Base-by-base conservation (phyloP, 2,797 vertebrate genomes). In the Protosalanx chinensis region DNA sequence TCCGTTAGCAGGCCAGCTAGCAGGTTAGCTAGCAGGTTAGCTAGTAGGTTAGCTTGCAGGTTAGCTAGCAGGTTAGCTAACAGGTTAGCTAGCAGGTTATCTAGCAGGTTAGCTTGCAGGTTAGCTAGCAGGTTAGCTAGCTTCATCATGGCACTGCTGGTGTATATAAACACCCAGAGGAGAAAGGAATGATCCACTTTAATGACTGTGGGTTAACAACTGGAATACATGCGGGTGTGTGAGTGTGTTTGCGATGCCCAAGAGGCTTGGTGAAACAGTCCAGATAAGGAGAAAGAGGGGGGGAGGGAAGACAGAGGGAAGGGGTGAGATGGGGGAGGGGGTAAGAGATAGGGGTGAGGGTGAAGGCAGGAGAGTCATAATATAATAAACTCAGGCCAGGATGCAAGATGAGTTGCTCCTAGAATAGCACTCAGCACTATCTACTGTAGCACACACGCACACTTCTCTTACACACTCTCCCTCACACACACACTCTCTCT, bases 391-490 rank as follows among this genome's bases (percentile, higher is more conserved):
- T 91, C 89, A 90, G 88, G 85, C 78, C 85, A 85, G 85, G 89
- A 92, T 91, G 88, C 80, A 82, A 83, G 6, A 57, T 78, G 77
- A 80, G 81, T 78, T 76, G 23, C 72, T 83, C 90, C 86, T 82
- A 89, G 87, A 92, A 91, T 91, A 92, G 89, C 88, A 4, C 27
- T 73, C 70, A 82, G 76, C 66, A 74, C 74, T 68, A 81, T 84
- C 82, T 82, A 71, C 79, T 70, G 15, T 64, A 79, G 82, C 77
- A 37, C 79, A 68, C 66, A 71, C 69, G 72, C 84, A 85, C 77
- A 27, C 23, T 1, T 88, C 82, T 86, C 87, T 8, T 18, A 66
- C 82, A 84, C 77, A 35, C 79, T 67, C 66, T 68, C 68, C 73
- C 84, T 75, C 68, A 23, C 67, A 68, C 37, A 73, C 56, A 79